Evolutionary conservation across 2,888 invertebrate species (phyloP).

Genomic region (Ditylenchus weischeri): DNA sequence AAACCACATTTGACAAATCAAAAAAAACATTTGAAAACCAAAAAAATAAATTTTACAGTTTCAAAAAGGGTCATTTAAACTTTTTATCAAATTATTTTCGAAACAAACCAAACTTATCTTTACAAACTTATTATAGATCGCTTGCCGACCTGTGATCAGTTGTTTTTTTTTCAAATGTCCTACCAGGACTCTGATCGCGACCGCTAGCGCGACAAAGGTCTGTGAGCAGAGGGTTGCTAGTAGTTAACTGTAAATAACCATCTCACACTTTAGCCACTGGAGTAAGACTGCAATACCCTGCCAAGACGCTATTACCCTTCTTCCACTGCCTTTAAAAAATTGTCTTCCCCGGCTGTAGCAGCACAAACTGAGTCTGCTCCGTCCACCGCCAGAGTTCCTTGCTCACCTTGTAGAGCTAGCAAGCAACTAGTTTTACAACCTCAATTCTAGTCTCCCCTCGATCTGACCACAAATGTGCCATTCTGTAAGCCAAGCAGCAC

Average conservation of each 20-base stretch:
- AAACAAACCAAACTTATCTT: too few species aligned
- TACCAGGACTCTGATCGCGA: too few species aligned
- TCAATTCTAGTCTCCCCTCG: conserved; percentile 54
- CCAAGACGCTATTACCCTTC: background rate
- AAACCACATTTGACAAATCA: too few species aligned
- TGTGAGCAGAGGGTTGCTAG: too few species aligned
- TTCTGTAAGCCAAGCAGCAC: conserved; percentile 28
- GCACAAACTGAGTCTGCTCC: conserved; percentile 1
- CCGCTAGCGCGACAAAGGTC: too few species aligned
- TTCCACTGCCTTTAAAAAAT: background rate
- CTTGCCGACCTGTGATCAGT: too few species aligned
- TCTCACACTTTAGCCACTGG: conserved; percentile 16
- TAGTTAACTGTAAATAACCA: background rate
- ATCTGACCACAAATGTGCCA: conserved; percentile 30
- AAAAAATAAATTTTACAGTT: conserved; percentile 40
- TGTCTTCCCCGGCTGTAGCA: conserved; percentile 5
- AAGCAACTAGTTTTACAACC: conserved; percentile 52
- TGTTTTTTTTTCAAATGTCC: too few species aligned
- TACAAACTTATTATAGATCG: too few species aligned
- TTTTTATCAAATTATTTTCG: too few species aligned
- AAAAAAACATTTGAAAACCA: too few species aligned
- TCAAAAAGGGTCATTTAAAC: too few species aligned
- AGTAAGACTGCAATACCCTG: background rate
- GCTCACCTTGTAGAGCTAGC: conserved; percentile 15
- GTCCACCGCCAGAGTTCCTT: conserved; percentile 12